A percentile compares a stretch with the other conserved stretches of the same genome.
Conservation (phyloP, 2,888 invertebrate genomes). For the Dynastes hyllus region DNA sequence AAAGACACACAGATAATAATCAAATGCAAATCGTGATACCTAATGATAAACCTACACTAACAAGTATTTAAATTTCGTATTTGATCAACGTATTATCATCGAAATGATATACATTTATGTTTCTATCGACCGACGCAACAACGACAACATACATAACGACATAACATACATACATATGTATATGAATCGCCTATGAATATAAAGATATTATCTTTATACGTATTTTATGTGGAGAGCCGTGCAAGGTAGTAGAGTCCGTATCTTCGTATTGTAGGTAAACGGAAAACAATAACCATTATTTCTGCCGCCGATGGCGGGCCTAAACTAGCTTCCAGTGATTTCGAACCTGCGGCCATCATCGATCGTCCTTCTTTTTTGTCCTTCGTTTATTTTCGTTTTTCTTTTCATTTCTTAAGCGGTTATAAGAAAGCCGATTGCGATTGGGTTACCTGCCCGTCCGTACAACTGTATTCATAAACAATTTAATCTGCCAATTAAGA, state of each 20-base stretch:
- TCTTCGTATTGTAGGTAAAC: neutral
- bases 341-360: conserved; percentile 27
- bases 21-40: no score
- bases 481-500: conserved; percentile 66
- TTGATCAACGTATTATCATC: conserved; percentile 6
- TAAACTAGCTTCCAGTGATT: conserved; percentile 55
- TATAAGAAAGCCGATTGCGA: conserved; percentile 54
- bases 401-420: neutral
- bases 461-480: conserved; percentile 66
- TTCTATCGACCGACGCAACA: neutral
- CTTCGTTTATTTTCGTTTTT: neutral
- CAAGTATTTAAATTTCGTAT: conserved; percentile 7
- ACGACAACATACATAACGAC: no score
- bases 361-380: conserved; percentile 8
- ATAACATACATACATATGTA: conserved; percentile 19
- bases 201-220: conserved; percentile 35
- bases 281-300: conserved; percentile 38
- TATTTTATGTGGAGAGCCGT: no score
- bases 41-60: neutral
- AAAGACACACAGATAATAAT: no score
- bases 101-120: conserved; percentile 17
- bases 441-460: conserved; percentile 62
- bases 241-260: neutral
- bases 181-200: conserved; percentile 12
- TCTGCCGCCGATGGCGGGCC: conserved; percentile 34